Base-by-base conservation (phyloP, 37 sponge, comb jelly and placozoan species). In the Chondrosia reniformis region DNA sequence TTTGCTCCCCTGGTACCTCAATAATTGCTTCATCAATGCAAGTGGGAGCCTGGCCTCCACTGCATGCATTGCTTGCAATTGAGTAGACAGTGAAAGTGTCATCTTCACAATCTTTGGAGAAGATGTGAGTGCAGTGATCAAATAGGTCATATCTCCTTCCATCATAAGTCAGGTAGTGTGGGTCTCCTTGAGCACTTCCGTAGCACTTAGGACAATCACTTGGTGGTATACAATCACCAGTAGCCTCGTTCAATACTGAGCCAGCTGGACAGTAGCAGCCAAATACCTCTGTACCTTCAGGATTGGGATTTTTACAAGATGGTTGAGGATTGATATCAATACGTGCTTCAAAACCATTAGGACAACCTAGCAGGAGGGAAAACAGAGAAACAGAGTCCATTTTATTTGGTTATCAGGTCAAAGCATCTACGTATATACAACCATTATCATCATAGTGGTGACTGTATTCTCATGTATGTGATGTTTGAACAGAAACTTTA, bases 101-200 rank as follows among this genome's bases (percentile, higher is more conserved):
- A 13, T 40, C 43, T 7, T 24, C 43, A 40, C 72, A 69, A 24
- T 69, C 72, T 2, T 40, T 1, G 43, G 72, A 25, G 42, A 69
- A 69, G 43, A 69, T 2, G 24, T 69, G 72, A 1, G 72, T 43
- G 44, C 72, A 69, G 72, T 69, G 72, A 44, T 69, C 72, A 69
- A 69, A 69, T 2, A 69, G 72, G 24, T 69, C 72, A 44, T 69
- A 69, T 41, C 24, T 43, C 22, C 4, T 21, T 3, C 72, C 72
- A 40, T 69, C 72, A 24, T 69, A 69, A 10, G 72, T 69, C 13
- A 36, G 72, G 41, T 69, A 69, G 72, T 69, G 72, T 43, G 72
- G 72, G 44, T 69, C 72, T 3, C 72, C 72, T 2, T 22, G 5
- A 13, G 42, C 72, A 2, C 2, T 22, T n/a, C 72, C 72, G 24